These are phyloP conservation scores for Zonotrichia albicollis DNA, from an alignment of 2,797 vertebrate genomes.

Conservation along the genomic window DNA sequence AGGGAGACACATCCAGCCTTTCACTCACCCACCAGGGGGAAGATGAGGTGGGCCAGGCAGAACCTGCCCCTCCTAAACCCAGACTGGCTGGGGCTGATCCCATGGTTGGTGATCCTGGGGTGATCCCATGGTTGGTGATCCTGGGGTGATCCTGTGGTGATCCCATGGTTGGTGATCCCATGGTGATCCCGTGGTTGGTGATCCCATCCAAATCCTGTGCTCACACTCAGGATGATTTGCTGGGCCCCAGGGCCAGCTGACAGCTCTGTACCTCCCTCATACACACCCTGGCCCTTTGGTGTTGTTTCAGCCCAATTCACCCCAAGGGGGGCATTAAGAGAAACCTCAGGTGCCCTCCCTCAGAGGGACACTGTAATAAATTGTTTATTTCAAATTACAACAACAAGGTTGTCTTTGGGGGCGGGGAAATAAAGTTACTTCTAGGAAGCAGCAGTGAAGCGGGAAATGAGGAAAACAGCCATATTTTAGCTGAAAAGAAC, in stretches of 20 bases:
- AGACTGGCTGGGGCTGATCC: not conserved
- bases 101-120: too few species aligned
- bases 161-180: accelerated
- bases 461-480: not conserved
- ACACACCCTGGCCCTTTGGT: not conserved
- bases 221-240: not conserved
- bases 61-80: not conserved
- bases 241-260: not conserved
- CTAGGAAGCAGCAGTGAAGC: not conserved
- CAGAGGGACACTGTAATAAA: not conserved
- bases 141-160: too few species aligned
- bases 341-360: not conserved
- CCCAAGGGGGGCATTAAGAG: not conserved
- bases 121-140: too few species aligned
- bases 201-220: not conserved
- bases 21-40: not conserved
- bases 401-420: not conserved
- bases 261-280: accelerated
- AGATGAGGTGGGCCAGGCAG: not conserved
- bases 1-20: not conserved
- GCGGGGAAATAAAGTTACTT: not conserved
- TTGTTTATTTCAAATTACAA: not conserved
- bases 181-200: too few species aligned
- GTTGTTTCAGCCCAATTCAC: not conserved
- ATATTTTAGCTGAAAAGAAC: not conserved